A percentile compares a stretch with the other conserved stretches of the same genome.
phyloP scores from a whole-genome alignment of 2,797 vertebrate species.

The Spatula versicolor region DNA sequence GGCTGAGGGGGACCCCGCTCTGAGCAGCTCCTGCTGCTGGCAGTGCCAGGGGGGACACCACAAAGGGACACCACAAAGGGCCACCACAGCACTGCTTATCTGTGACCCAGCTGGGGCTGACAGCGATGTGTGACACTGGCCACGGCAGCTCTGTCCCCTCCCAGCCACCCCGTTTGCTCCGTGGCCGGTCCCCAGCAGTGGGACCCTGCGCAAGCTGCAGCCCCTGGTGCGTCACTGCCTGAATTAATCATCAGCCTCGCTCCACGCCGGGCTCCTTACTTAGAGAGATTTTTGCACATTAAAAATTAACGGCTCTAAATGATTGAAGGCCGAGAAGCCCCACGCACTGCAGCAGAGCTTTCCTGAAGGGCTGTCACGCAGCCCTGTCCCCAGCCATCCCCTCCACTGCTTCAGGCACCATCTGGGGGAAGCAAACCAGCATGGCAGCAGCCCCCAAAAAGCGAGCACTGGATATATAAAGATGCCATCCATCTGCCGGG shows the following conservation, averaged over 20 bases:
- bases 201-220: accelerated
- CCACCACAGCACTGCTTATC: accelerated
- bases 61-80: accelerated
- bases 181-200: background rate
- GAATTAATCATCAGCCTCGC: slow-evolving; percentile 54
- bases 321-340: slow-evolving; percentile 26
- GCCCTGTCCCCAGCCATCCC: background rate
- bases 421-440: background rate
- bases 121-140: background rate
- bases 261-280: background rate
- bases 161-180: background rate
- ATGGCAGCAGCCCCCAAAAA: background rate
- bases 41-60: accelerated
- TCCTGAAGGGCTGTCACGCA: accelerated
- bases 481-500: background rate
- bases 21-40: background rate
- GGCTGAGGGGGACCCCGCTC: accelerated
- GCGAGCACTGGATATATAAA: background rate
- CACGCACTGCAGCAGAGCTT: background rate
- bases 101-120: background rate
- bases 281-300: slow-evolving; percentile 26
- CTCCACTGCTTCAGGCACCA: background rate
- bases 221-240: background rate
- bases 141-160: accelerated
- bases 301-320: slow-evolving; percentile 62